These are phyloP conservation scores for Tinea pellionella DNA, from an alignment of 2,888 invertebrate genomes.

Conservation along the genomic window DNA sequence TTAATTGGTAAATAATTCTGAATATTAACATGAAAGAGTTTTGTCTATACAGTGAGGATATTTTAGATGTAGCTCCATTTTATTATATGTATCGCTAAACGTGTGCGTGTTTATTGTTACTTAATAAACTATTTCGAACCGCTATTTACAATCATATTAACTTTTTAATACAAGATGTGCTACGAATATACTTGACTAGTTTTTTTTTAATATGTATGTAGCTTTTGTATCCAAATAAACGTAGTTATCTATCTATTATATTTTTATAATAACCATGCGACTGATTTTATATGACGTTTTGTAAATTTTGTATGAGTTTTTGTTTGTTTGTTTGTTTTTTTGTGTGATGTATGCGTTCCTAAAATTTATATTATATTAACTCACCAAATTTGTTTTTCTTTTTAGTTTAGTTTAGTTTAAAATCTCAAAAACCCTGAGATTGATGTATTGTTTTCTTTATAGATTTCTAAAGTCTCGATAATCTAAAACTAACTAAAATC, in stretches of 20 bases:
- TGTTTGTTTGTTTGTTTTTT: slow-evolving; percentile 22
- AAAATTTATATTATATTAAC: slow-evolving; percentile 43
- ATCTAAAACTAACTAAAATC: slow-evolving; percentile 34
- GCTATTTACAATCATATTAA: neutral
- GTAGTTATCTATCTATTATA: slow-evolving; percentile 23
- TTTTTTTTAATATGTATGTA: slow-evolving; percentile 25
- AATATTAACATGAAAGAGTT: neutral
- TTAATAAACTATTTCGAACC: neutral
- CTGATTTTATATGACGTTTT: slow-evolving; percentile 31
- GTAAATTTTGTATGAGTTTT: slow-evolving; percentile 39
- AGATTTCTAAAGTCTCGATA: slow-evolving; percentile 4
- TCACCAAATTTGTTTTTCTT: slow-evolving; percentile 57
- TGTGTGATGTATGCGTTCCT: slow-evolving; percentile 54
- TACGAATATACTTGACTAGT: neutral
- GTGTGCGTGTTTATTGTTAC: neutral
- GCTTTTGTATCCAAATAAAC: slow-evolving; percentile 57
- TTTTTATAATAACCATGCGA: slow-evolving; percentile 38
- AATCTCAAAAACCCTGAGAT: neutral
- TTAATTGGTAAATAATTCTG: neutral
- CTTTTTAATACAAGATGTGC: neutral
- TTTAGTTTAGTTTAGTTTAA: slow-evolving; percentile 21
- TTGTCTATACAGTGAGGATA: neutral
- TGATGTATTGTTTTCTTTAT: slow-evolving; percentile 9
- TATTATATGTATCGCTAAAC: neutral
- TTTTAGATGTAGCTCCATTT: neutral